Conservation (phyloP, 2,888 invertebrate genomes). For the Stenolophus ochropezus region DNA sequence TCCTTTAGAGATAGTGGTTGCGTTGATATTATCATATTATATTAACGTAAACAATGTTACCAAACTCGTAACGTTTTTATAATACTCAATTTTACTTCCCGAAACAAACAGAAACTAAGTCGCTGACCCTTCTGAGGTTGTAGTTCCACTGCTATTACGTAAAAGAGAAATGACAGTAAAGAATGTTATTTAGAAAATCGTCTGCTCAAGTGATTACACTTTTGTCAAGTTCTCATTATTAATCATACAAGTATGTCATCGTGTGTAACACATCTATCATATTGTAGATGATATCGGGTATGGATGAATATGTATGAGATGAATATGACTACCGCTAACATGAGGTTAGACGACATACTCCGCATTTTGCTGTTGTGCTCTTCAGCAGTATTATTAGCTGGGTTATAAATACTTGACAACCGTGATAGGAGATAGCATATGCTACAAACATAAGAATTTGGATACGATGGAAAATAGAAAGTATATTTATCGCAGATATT, state of each 20-base stretch:
- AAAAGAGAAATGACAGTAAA: too few species aligned
- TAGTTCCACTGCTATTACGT: too few species aligned
- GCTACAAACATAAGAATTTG: background rate
- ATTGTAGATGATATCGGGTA: background rate
- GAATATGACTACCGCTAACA: background rate
- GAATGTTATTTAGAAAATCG: background rate
- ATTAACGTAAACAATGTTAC: too few species aligned
- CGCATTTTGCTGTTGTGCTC: background rate
- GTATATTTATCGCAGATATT: background rate
- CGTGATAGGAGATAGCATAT: background rate
- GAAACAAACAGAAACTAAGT: too few species aligned
- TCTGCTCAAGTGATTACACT: background rate
- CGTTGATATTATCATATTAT: too few species aligned
- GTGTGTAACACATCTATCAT: background rate
- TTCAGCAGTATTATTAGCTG: background rate
- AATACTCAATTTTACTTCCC: too few species aligned
- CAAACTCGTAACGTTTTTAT: too few species aligned
- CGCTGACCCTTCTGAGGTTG: too few species aligned
- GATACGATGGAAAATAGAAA: background rate
- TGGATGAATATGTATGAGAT: conserved; percentile 7
- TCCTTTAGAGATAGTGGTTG: too few species aligned
- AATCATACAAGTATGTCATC: conserved; percentile 2
- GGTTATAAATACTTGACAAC: background rate
- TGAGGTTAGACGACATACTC: background rate
- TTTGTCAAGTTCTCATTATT: background rate